Evolutionary conservation across 2,113 vertebrate species (phyloP).

Genomic region (Periophthalmus modestus): DNA sequence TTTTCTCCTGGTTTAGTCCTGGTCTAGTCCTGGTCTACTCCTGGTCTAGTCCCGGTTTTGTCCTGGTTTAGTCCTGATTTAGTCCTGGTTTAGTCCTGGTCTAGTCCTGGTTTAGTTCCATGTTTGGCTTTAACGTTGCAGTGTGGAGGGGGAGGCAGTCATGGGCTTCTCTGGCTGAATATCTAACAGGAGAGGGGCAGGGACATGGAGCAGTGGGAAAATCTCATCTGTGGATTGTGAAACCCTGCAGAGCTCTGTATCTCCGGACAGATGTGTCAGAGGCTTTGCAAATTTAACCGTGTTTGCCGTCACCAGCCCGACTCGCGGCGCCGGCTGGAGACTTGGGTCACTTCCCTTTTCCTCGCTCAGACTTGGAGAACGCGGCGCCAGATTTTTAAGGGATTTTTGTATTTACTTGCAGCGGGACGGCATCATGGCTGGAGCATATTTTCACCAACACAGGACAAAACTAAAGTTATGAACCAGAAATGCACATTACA

Average conservation of each 20-base stretch:
- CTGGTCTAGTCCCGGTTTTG: no score
- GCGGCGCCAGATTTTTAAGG: not conserved
- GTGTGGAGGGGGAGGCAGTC: constrained; percentile 21
- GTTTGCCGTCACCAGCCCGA: constrained; percentile 25
- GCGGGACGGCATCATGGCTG: not conserved
- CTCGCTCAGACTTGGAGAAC: not conserved
- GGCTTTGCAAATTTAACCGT: constrained; percentile 27
- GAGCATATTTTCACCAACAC: not conserved
- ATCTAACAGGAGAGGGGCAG: constrained; percentile 14
- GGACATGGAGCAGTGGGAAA: constrained; percentile 38
- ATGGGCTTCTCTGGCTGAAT: constrained; percentile 52
- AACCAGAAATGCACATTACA: no score
- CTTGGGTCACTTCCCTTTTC: not conserved
- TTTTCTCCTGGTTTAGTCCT: no score
- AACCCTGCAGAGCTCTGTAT: constrained; percentile 28
- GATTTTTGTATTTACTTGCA: not conserved
- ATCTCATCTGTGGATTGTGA: constrained; percentile 50
- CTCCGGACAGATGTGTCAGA: constrained; percentile 32
- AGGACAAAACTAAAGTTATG: no score
- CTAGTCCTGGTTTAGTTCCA: no score
- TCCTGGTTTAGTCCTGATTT: no score
- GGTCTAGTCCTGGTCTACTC: no score
- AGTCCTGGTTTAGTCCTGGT: no score
- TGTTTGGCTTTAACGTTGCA: no score
- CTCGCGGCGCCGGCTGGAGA: not conserved